A percentile compares a stretch with the other conserved stretches of the same genome.
phyloP scores from a whole-genome alignment of 2,888 invertebrate genomes.

The Eurytoma adleriae region DNA sequence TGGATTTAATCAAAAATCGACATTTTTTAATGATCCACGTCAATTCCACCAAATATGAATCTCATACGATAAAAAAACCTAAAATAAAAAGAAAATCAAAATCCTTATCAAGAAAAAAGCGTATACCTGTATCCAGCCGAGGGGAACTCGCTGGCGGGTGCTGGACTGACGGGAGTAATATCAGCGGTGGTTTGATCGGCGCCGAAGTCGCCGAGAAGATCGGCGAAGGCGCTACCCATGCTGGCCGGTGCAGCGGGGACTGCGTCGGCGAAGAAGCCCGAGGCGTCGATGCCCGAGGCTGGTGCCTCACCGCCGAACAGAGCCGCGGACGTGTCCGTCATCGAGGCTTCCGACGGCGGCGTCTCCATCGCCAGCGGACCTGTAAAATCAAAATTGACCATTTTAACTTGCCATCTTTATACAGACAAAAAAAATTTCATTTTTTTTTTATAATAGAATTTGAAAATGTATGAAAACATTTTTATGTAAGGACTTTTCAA shows the following conservation, averaged over 20 bases:
- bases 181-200: neutral
- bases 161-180: slow-evolving; percentile 62
- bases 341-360: slow-evolving; percentile 22
- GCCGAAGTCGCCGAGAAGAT: slow-evolving; percentile 46
- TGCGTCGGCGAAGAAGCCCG: slow-evolving; percentile 43
- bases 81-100: no score
- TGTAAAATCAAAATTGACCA: no score
- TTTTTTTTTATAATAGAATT: no score
- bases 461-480: no score
- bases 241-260: neutral
- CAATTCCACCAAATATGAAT: no score
- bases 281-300: slow-evolving; percentile 38
- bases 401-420: no score
- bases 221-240: slow-evolving; percentile 14
- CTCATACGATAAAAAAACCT: no score
- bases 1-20: no score
- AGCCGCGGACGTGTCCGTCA: neutral
- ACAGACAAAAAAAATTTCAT: no score
- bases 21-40: neutral
- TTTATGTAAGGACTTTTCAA: no score
- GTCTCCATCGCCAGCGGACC: no score
- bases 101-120: neutral
- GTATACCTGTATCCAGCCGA: slow-evolving; percentile 52
- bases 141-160: slow-evolving; percentile 68
- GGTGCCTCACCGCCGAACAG: slow-evolving; percentile 43